phyloP scores from a whole-genome alignment of 2,113 vertebrate species.

The Apodemus speciosus region DNA sequence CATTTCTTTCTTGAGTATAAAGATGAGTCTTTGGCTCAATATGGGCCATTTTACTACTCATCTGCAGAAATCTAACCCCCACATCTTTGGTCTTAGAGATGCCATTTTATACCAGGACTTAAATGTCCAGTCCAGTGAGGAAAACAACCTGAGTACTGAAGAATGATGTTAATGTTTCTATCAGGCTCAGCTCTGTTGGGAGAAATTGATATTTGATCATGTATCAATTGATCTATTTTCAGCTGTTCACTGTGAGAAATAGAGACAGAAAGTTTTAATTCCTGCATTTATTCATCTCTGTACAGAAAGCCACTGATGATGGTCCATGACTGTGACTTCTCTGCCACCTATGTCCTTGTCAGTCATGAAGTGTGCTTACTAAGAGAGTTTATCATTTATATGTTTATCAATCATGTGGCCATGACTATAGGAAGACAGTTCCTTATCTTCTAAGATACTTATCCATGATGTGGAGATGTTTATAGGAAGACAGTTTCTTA shows the following conservation, averaged over 20 bases:
- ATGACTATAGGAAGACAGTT: too few species aligned
- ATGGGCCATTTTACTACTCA: not conserved
- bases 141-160: not conserved
- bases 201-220: not conserved
- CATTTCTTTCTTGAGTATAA: constrained; percentile 11
- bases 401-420: too few species aligned
- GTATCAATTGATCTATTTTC: not conserved
- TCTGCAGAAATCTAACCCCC: not conserved
- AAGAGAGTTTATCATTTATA: not conserved
- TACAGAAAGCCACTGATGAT: not conserved
- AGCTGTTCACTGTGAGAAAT: not conserved
- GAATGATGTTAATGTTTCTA: not conserved
- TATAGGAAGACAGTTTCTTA: not conserved
- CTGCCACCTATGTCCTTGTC: not conserved
- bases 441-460: too few species aligned
- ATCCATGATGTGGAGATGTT: too few species aligned
- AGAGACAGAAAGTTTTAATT: not conserved
- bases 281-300: not conserved
- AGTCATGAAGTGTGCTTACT: not conserved
- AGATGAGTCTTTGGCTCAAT: not conserved
- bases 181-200: not conserved
- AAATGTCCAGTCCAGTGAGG: not conserved
- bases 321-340: not conserved
- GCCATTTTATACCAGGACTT: not conserved
- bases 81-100: not conserved